A percentile compares a stretch with the other conserved stretches of the same genome.
Evolutionary conservation across 2,797 vertebrate genomes (phyloP).

Genomic region (Mormyrus proboscirostris): DNA sequence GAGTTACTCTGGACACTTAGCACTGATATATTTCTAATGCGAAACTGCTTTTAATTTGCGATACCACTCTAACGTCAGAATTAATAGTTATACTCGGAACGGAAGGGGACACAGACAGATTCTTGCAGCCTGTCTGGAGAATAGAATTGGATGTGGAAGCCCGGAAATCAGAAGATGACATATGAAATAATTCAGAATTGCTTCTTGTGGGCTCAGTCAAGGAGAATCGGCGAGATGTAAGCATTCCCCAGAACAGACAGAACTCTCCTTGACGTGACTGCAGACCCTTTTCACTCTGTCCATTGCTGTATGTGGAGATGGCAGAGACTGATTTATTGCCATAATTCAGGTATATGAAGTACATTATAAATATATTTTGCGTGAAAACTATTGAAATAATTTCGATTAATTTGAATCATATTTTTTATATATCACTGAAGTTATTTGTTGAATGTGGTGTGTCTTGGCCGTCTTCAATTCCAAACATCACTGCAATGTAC

Average conservation of each 20-base stretch:
- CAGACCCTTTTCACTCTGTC: background rate
- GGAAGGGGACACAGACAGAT: background rate
- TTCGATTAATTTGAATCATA: background rate
- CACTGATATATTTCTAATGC: slow-evolving; percentile 60
- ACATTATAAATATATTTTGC: background rate
- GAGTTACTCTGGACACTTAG: slow-evolving; percentile 51
- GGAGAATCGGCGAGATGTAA: background rate
- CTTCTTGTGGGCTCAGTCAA: background rate
- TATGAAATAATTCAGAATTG: slow-evolving; percentile 11
- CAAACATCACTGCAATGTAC: background rate
- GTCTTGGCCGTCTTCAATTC: background rate
- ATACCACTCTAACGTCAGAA: slow-evolving; percentile 23
- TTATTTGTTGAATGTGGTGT: background rate
- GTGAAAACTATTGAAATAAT: background rate
- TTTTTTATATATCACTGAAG: background rate
- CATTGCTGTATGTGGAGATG: background rate
- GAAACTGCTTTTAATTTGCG: slow-evolving; percentile 62
- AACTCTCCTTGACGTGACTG: background rate
- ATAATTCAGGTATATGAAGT: background rate
- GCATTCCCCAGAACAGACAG: background rate
- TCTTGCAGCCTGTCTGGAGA: background rate
- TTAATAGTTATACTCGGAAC: background rate
- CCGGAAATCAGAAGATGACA: background rate
- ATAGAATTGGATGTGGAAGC: background rate
- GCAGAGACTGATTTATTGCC: background rate